Conservation (phyloP, 2,797 vertebrate species). For the Poeciliopsis gracilis region DNA sequence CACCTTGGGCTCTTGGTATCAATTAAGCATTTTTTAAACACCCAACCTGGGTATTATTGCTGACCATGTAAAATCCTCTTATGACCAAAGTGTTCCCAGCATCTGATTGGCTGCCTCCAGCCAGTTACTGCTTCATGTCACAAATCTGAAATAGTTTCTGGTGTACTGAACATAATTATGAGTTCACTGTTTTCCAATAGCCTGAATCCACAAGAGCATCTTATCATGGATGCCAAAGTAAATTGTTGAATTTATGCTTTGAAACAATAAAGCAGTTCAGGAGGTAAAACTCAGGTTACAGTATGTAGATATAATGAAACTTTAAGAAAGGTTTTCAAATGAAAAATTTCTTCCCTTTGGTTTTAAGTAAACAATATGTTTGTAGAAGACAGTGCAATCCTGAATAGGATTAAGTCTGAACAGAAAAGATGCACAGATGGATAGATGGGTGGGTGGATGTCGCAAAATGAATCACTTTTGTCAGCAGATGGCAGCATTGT, state of each 20-base stretch:
- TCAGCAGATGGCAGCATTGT: constrained; percentile 80
- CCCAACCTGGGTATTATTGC: not conserved
- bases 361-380: not conserved
- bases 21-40: not conserved
- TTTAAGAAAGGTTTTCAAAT: not conserved
- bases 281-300: not conserved
- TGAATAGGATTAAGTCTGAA: not conserved
- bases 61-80: not conserved
- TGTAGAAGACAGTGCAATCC: not conserved
- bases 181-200: not conserved
- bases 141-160: not conserved
- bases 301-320: not conserved
- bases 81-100: not conserved
- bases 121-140: not conserved
- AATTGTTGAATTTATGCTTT: not conserved
- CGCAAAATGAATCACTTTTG: not conserved
- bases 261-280: not conserved
- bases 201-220: not conserved
- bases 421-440: not conserved
- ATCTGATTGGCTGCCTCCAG: not conserved
- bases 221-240: not conserved
- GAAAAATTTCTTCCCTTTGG: not conserved
- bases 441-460: not conserved
- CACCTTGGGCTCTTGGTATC: not conserved
- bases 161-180: not conserved